phyloP scores from a whole-genome alignment of 2,888 invertebrate species.

The Leuctra nigra region DNA sequence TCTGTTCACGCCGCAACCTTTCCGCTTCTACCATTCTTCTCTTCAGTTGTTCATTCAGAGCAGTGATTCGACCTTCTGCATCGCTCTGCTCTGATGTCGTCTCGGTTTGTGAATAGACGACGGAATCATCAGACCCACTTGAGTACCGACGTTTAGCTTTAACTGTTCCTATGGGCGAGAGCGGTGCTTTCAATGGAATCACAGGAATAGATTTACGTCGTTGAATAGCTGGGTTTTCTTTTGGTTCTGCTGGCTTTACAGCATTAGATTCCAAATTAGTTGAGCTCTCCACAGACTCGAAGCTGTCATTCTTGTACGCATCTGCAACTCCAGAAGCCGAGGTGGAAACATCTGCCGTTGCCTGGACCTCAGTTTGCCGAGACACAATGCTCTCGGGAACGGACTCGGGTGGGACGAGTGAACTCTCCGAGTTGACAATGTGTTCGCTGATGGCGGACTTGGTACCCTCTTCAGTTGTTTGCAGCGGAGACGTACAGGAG shows the following conservation, averaged over 20 bases:
- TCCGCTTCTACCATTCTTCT: slow-evolving; percentile 43
- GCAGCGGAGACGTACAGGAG: slow-evolving; percentile 19
- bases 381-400: background rate
- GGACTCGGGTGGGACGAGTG: background rate
- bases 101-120: slow-evolving; percentile 37
- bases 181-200: slow-evolving; percentile 31
- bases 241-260: background rate
- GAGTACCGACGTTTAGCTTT: slow-evolving; percentile 32
- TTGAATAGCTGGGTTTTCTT: background rate
- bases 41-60: slow-evolving; percentile 44
- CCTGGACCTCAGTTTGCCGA: background rate
- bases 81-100: slow-evolving; percentile 46
- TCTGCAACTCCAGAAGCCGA: background rate
- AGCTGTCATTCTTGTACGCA: slow-evolving; percentile 23
- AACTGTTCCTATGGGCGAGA: slow-evolving; percentile 30
- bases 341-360: slow-evolving; percentile 7
- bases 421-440: background rate
- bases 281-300: slow-evolving; percentile 25
- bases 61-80: slow-evolving; percentile 43
- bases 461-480: background rate
- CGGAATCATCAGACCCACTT: slow-evolving; percentile 36
- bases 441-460: slow-evolving; percentile 11
- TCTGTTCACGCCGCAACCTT: slow-evolving; percentile 42
- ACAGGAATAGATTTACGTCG: slow-evolving; percentile 17
- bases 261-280: slow-evolving; percentile 19